Evolutionary conservation across 2,797 vertebrate species (phyloP), one percentile per base, ranked within the genome.

Genomic region (Galaxias olidus): DNA sequence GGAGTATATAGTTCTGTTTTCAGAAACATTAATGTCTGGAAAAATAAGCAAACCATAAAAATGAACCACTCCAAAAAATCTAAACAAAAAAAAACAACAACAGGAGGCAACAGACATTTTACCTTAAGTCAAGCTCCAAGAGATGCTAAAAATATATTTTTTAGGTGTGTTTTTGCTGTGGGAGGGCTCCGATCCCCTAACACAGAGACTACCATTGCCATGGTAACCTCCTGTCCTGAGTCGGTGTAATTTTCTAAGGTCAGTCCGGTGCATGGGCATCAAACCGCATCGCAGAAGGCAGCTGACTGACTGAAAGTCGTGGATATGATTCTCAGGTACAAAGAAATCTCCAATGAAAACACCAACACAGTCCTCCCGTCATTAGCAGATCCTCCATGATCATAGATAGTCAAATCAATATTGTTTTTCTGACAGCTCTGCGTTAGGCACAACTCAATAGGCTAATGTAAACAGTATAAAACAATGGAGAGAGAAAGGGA

Each of bases 391-490:
- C 65, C 58, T 74, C 62, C 61, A 68, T 72, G 40, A 78, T 67
- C 52, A 72, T 72, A 20, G 72, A 71, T 77, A 72, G 71, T 73
- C 61, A 84, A 84, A 87, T 80, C 81, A 74, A 76, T 63, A 75
- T 61, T 83, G 68, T 61, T 70, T 18, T 45, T 65, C 66, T 71
- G 49, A 13, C 45, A 68, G 83, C 67, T 85, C 67, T 71, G 73
- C 72, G 74, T 90, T 87, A 92, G 92, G 90, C 91, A 92, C 90
- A 87, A 90, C 80, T 87, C 78, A 88, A 90, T 44, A 89, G 79
- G 74, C 69, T 82, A 66, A 79, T 81, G 83, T 91, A 89, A 91
- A 91, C 88, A 79, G 61, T 73, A 72, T 80, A 73, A 81, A 78
- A 86, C 83, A 80, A 60, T 70, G 61, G 71, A 72, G 18, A 42